Conservation (phyloP, 2,888 invertebrate species). For the Hanleya hanleyi region DNA sequence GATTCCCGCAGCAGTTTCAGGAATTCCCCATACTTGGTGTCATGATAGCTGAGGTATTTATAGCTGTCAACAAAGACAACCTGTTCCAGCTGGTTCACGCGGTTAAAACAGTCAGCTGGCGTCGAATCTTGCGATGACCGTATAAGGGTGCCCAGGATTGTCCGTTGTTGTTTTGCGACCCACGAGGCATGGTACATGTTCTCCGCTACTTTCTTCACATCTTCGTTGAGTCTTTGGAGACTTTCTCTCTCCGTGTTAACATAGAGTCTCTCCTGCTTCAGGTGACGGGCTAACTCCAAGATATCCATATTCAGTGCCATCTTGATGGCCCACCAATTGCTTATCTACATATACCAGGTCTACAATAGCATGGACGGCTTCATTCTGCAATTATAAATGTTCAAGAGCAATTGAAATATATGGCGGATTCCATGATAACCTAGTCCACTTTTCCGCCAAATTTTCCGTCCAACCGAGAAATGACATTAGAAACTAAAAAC, state of each 20-base stretch:
- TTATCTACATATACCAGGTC: not conserved
- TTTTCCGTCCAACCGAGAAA: too few relatives aligned
- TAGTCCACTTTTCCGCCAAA: too few relatives aligned
- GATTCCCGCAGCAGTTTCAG: constrained; percentile 81
- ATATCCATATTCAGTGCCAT: constrained; percentile 71
- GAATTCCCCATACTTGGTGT: constrained; percentile 81
- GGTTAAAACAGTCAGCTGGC: constrained; percentile 79
- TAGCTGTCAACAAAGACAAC: constrained; percentile 76
- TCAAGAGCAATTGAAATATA: too few relatives aligned
- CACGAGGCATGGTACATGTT: constrained; percentile 84
- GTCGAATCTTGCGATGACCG: constrained; percentile 84
- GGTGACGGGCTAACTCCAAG: constrained; percentile 80
- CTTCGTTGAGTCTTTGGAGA: constrained; percentile 72
- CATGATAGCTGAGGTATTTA: constrained; percentile 88
- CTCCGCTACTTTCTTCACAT: constrained; percentile 75
- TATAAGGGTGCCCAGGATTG: constrained; percentile 79
- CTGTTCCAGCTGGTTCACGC: constrained; percentile 75
- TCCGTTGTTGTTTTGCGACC: constrained; percentile 87
- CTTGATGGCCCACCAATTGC: not conserved
- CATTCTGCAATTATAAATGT: too few relatives aligned
- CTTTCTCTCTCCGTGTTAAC: constrained; percentile 89
- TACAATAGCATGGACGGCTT: too few relatives aligned
- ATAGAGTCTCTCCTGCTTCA: constrained; percentile 90
- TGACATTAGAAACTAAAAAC: too few relatives aligned
- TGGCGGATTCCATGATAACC: too few relatives aligned